phyloP scores from a whole-genome alignment of 2,797 vertebrate species.

The Columba guinea region DNA sequence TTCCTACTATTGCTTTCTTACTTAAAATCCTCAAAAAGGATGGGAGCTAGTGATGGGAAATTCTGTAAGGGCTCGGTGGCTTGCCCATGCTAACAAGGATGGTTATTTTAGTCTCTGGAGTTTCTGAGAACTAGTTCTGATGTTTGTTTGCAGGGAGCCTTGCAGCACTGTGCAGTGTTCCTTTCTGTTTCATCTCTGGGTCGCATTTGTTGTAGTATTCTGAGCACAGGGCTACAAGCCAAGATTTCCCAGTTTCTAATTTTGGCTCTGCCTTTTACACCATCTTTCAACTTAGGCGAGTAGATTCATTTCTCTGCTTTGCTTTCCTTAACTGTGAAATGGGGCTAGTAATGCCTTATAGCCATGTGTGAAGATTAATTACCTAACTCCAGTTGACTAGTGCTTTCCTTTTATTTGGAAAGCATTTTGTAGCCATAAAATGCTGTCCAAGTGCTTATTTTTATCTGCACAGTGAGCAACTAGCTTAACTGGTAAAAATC shows the following conservation, averaged over 20 bases:
- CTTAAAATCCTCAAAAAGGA: neutral
- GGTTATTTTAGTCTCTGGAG: neutral
- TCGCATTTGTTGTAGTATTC: neutral
- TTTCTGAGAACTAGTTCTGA: conserved; percentile 38
- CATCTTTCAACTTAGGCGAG: conserved; percentile 43
- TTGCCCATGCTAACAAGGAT: neutral
- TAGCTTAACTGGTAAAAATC: conserved; percentile 66
- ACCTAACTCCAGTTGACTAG: conserved; percentile 49
- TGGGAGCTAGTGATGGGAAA: neutral
- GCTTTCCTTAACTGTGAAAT: conserved; percentile 35
- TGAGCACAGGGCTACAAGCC: conserved; percentile 27
- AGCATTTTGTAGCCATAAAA: conserved; percentile 59
- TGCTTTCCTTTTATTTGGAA: conserved; percentile 66
- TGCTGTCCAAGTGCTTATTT: conserved; percentile 61
- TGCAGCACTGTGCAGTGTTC: neutral
- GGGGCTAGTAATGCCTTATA: conserved; percentile 32
- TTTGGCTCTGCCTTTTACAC: conserved; percentile 45
- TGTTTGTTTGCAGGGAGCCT: conserved; percentile 45
- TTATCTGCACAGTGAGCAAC: conserved; percentile 60
- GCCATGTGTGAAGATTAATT: conserved; percentile 57
- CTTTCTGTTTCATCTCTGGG: conserved; percentile 31
- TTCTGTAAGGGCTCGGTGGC: neutral
- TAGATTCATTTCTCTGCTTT: conserved; percentile 50
- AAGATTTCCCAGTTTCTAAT: conserved; percentile 51
- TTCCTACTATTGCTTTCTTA: neutral